Conservation (phyloP, 2,113 vertebrate genomes). For the Lutjanus erythropterus region DNA sequence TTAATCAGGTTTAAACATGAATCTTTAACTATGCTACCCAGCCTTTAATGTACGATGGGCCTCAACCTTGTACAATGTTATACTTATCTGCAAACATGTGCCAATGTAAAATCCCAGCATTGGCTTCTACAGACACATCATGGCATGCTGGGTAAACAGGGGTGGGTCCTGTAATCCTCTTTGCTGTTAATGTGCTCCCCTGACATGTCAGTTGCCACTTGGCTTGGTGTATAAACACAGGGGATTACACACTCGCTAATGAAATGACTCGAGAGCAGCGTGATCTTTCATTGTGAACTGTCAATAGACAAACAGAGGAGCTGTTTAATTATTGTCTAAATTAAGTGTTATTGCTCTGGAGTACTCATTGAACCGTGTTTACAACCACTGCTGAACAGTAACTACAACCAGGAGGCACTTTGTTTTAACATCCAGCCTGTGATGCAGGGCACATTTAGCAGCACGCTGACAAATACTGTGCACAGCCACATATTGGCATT, state of each 20-base stretch:
- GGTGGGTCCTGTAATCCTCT: conserved; percentile 52
- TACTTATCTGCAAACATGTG: background rate
- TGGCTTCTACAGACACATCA: conserved; percentile 1
- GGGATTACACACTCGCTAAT: conserved; percentile 45
- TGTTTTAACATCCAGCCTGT: background rate
- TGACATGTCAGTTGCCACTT: conserved; percentile 25
- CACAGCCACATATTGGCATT: background rate
- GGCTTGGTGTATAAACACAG: background rate
- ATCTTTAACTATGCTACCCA: no score
- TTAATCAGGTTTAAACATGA: no score
- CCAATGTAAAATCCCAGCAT: conserved; percentile 1
- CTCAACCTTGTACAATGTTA: background rate
- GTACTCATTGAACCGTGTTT: background rate
- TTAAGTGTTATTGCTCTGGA: background rate
- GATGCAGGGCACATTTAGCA: background rate
- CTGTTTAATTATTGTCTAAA: conserved; percentile 23
- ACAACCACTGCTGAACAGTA: background rate
- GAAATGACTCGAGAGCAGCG: conserved; percentile 29
- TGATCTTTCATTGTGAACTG: conserved; percentile 11
- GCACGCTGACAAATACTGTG: background rate
- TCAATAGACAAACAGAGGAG: conserved; percentile 11
- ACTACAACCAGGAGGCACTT: conserved; percentile 11
- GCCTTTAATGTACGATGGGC: no score
- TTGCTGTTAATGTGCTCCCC: conserved; percentile 25
- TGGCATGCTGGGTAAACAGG: conserved; percentile 36